Conservation (phyloP, 2,113 vertebrate genomes). For the Rhinichthys klamathensis region DNA sequence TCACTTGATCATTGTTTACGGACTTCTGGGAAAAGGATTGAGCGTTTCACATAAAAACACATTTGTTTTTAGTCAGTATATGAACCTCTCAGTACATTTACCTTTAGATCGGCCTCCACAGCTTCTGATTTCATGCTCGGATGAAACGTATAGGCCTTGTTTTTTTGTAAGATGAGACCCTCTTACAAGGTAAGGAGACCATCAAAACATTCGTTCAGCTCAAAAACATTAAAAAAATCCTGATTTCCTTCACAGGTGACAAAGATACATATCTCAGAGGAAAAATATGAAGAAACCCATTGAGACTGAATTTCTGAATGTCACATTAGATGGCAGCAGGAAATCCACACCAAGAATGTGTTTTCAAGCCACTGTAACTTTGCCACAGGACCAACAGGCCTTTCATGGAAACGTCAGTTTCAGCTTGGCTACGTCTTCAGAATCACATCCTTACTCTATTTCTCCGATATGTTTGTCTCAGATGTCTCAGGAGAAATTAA, state of each 20-base stretch:
- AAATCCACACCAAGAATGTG: slow-evolving; percentile 45
- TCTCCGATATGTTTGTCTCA: neutral
- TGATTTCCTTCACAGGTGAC: slow-evolving; percentile 24
- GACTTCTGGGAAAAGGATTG: neutral
- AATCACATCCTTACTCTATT: slow-evolving; percentile 23
- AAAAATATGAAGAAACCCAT: slow-evolving; percentile 9
- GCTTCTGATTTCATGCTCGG: slow-evolving; percentile 8
- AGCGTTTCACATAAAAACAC: too few relatives aligned
- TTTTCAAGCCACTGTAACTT: slow-evolving; percentile 59
- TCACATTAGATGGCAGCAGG: neutral
- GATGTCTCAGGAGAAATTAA: neutral
- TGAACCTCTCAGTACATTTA: slow-evolving; percentile 1
- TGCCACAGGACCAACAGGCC: slow-evolving; percentile 58
- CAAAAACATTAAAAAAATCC: slow-evolving; percentile 35
- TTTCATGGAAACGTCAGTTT: slow-evolving; percentile 68
- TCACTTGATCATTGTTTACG: neutral
- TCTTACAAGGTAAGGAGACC: slow-evolving; percentile 38
- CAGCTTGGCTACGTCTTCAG: neutral
- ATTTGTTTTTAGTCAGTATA: neutral
- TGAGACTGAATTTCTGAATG: neutral
- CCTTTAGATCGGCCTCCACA: neutral
- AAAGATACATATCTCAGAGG: slow-evolving; percentile 18
- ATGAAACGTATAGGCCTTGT: slow-evolving; percentile 2
- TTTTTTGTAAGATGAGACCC: slow-evolving; percentile 52
- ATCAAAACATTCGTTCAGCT: slow-evolving; percentile 51